Evolutionary conservation across 35 echinoderm and acorn worm species (phyloP), one percentile per base, ranked within the genome.

Genomic region (Acanthaster planci): DNA sequence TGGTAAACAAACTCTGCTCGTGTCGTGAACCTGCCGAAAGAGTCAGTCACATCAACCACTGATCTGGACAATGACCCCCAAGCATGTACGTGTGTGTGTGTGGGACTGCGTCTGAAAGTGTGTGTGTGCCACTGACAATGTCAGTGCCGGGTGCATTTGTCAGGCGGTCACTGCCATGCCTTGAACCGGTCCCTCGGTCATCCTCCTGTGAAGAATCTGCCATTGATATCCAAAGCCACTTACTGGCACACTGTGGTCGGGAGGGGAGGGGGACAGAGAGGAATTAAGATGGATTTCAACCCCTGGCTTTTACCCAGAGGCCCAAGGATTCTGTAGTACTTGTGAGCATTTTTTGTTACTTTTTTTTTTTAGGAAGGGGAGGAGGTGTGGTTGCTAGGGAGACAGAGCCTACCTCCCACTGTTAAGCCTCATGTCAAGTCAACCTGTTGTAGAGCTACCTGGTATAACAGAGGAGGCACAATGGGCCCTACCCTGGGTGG

Each of bases 41-140:
- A 72, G 64, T 72, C 64, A 72, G 34, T 47, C 42, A 47, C 42
- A 47, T 47, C 42, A 47, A 47, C 42, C 42, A 72, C 64, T 26
- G 22, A 72, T 36, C 0, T 72, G 64, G 64, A 72, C 64, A 72
- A 72, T 72, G 64, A 72, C 64, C 64, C 64, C 64, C 2, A 72
- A n/a, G n/a, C n/a, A n/a, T n/a, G n/a, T n/a, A n/a, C n/a, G n/a
- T n/a, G n/a, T n/a, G n/a, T n/a, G n/a, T n/a, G n/a, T n/a, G n/a
- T n/a, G n/a, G n/a, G n/a, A n/a, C n/a, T n/a, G 26, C 14, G 64
- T 26, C 14, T 72, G 42, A 6, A 12, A 6, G 42, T 47, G 42
- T 47, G 42, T 47, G 42, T 47, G 42, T 47, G 64, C 30, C n/a
- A 36, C 23, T 47, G 42, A 72, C 64, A 72, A 36, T 31, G 64